These are phyloP conservation scores for Norana najaformis DNA, from an alignment of 2,888 invertebrate species.

Conservation along the genomic window DNA sequence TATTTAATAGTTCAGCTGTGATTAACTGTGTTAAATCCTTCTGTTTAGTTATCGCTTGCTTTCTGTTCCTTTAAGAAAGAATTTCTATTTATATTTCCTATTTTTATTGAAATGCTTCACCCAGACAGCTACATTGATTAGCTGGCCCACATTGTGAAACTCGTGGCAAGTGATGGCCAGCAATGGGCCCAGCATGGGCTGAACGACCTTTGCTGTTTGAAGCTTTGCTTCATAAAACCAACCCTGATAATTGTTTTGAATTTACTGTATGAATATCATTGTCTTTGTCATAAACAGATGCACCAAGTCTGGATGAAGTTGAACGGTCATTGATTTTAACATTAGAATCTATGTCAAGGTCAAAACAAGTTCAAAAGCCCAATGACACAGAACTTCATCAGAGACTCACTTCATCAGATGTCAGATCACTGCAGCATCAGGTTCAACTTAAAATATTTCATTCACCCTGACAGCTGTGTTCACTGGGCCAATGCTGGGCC, in stretches of 20 bases:
- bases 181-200: no score
- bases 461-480: no score
- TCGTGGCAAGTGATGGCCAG: no score
- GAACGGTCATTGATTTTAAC: background rate
- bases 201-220: no score
- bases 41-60: background rate
- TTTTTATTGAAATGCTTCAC: background rate
- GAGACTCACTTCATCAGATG: background rate
- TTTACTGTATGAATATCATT: background rate
- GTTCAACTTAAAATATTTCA: background rate
- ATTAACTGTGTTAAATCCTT: background rate
- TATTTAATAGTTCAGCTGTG: background rate
- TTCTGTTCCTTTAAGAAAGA: background rate
- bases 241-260: background rate
- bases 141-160: no score
- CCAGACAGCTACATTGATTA: no score
- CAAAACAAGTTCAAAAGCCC: background rate
- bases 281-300: background rate
- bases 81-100: background rate
- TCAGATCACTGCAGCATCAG: background rate
- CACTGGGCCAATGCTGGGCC: no score
- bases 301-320: slow-evolving; percentile 14
- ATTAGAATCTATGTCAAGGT: background rate
- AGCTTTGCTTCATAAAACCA: no score
- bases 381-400: background rate